A percentile compares a stretch with the other conserved stretches of the same genome.
phyloP scores from a whole-genome alignment of 2,113 vertebrate genomes.

The Perccottus glenii region DNA sequence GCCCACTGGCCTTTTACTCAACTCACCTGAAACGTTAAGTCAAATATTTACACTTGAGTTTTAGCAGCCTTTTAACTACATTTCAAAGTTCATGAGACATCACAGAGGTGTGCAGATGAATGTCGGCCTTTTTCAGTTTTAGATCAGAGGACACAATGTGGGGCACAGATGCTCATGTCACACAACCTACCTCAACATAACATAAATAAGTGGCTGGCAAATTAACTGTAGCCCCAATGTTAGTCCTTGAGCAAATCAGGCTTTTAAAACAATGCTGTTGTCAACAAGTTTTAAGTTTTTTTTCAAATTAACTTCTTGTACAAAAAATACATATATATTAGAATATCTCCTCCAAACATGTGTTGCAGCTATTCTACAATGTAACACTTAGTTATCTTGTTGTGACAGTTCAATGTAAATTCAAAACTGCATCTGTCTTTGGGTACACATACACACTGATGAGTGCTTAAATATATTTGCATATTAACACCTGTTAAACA shows the following conservation, averaged over 20 bases:
- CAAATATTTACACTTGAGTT: constrained; percentile 55
- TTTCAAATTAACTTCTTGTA: neutral
- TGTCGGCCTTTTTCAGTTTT: constrained; percentile 14
- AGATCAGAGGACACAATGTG: neutral
- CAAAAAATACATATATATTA: too few species aligned
- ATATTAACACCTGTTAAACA: too few species aligned
- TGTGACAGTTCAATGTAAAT: too few species aligned
- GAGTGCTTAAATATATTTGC: too few species aligned
- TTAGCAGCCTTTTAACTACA: constrained; percentile 33
- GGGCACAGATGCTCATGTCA: neutral
- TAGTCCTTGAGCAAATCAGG: neutral
- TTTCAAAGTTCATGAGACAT: constrained; percentile 63
- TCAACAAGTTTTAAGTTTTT: neutral
- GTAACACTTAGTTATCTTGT: too few species aligned
- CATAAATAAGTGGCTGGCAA: neutral
- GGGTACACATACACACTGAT: too few species aligned
- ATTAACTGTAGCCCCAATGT: neutral
- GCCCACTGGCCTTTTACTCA: constrained; percentile 30
- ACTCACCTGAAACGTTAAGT: constrained; percentile 55
- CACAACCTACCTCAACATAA: neutral
- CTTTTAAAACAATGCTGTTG: neutral
- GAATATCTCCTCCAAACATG: too few species aligned
- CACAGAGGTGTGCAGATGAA: constrained; percentile 41
- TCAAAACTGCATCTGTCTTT: too few species aligned
- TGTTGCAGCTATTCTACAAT: too few species aligned